phyloP scores from a whole-genome alignment of 2,113 vertebrate species.

The Variabilichromis moorii region DNA sequence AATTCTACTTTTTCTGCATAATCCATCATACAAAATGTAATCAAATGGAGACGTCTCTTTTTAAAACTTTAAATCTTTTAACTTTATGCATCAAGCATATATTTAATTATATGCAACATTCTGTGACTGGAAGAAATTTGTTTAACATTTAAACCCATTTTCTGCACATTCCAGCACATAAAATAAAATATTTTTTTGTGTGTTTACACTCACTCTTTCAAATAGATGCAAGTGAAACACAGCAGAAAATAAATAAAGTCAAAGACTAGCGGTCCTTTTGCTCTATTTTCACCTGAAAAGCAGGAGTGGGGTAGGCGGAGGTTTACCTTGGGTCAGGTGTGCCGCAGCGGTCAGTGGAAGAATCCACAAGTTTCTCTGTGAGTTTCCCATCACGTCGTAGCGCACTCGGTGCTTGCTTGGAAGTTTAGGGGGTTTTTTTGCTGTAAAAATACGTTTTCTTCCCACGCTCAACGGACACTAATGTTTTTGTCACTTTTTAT shows the following conservation, averaged over 20 bases:
- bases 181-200: too few species aligned
- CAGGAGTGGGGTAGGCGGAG: fast-evolving
- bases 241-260: fast-evolving
- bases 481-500: neutral
- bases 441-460: neutral
- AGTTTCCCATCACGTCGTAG: fast-evolving
- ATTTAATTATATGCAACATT: too few species aligned
- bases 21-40: neutral
- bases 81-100: too few species aligned
- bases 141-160: fast-evolving
- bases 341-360: fast-evolving
- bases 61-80: too few species aligned
- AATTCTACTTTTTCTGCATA: neutral
- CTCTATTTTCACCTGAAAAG: too few species aligned
- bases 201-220: fast-evolving
- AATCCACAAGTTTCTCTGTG: fast-evolving
- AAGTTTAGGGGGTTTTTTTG: fast-evolving
- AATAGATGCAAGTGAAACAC: fast-evolving
- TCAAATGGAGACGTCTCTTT: fast-evolving
- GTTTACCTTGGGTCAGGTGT: fast-evolving
- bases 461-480: fast-evolving
- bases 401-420: fast-evolving
- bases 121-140: fast-evolving
- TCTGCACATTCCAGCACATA: too few species aligned
- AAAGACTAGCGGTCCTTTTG: too few species aligned